A percentile compares a stretch with the other conserved stretches of the same genome.
phyloP scores from a whole-genome alignment of 2,113 vertebrate species.

The Chlorodrepanis virens region DNA sequence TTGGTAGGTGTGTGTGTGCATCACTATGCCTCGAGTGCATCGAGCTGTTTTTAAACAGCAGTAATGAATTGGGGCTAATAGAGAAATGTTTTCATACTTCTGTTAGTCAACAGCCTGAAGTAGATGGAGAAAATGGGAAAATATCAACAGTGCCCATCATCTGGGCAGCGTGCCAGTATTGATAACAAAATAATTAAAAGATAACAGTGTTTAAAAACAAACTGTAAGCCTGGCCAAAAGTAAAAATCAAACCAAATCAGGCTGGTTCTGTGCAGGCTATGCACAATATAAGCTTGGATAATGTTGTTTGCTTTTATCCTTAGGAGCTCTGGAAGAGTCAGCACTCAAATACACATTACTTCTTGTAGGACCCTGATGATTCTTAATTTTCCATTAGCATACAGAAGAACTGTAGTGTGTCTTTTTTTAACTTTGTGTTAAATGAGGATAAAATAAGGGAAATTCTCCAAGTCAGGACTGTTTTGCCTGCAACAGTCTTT shows the following conservation, averaged over 20 bases:
- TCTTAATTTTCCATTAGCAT: neutral
- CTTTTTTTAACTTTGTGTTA: neutral
- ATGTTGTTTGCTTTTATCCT: neutral
- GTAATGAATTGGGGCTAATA: neutral
- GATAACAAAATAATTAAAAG: conserved; percentile 7
- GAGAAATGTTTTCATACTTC: neutral
- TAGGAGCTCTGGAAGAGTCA: neutral
- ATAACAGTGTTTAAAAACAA: neutral
- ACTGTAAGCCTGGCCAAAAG: neutral
- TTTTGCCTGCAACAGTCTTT: neutral
- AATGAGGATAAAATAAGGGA: neutral
- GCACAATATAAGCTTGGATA: neutral
- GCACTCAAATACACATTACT: neutral
- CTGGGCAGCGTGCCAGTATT: neutral
- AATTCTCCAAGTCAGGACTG: neutral
- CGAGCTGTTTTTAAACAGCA: neutral
- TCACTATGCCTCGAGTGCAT: neutral
- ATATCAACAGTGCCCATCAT: neutral
- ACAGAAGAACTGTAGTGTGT: neutral
- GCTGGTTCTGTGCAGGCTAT: neutral
- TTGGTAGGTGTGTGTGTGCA: neutral
- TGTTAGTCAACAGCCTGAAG: neutral
- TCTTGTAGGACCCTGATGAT: neutral
- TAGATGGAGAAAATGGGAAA: neutral
- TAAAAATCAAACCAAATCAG: neutral